A percentile compares a stretch with the other conserved stretches of the same genome.
These are phyloP conservation scores for Stenodera caucasica DNA, from an alignment of 2,888 invertebrate species.

Conservation along the genomic window DNA sequence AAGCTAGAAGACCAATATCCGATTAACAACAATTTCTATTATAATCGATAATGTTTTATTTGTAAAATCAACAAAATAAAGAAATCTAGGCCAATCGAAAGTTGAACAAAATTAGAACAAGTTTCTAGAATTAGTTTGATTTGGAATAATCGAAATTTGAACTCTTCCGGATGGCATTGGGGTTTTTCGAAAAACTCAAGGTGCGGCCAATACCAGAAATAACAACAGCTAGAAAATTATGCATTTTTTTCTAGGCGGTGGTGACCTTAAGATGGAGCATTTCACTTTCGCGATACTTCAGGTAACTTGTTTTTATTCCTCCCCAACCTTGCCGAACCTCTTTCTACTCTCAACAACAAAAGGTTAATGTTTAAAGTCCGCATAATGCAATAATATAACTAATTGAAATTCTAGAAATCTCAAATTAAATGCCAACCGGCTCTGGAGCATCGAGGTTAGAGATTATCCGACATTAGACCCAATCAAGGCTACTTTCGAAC, in stretches of 20 bases:
- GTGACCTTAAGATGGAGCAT: conserved; percentile 1
- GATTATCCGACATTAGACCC: neutral
- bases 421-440: neutral
- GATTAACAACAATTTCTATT: conserved; percentile 5
- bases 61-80: conserved; percentile 19
- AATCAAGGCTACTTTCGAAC: neutral
- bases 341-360: neutral
- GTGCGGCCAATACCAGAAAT: conserved; percentile 1
- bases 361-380: neutral
- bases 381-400: neutral
- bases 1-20: conserved; percentile 58
- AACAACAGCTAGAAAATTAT: neutral
- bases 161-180: neutral
- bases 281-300: conserved; percentile 5
- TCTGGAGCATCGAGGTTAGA: neutral
- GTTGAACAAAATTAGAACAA: conserved; percentile 38
- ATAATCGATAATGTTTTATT: conserved; percentile 9
- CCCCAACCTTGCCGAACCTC: conserved; percentile 3
- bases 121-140: conserved; percentile 32
- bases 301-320: neutral
- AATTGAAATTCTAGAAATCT: neutral
- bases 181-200: neutral
- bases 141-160: neutral
- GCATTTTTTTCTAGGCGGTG: neutral
- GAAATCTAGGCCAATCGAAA: conserved; percentile 44